Evolutionary conservation across 2,113 vertebrate genomes (phyloP).

Genomic region (Sminthopsis crassicaudata): DNA sequence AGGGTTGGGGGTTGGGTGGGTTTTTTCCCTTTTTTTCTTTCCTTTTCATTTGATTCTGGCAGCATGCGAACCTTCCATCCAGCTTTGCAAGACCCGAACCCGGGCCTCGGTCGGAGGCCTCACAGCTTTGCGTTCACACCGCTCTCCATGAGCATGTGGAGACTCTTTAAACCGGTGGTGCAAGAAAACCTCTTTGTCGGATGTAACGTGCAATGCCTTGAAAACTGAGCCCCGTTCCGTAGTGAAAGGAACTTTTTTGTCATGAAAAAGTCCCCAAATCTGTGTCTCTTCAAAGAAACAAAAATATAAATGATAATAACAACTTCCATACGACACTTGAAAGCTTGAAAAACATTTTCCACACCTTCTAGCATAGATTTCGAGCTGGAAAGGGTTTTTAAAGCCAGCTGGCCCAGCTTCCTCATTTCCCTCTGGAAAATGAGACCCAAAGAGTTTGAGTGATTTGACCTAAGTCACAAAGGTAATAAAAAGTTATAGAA

Average conservation of each 20-base stretch:
- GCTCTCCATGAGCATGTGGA: background rate
- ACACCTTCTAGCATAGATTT: background rate
- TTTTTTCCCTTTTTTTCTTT: background rate
- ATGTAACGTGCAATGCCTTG: background rate
- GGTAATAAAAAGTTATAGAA: background rate
- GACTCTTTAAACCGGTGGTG: background rate
- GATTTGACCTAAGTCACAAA: background rate
- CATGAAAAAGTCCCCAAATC: background rate
- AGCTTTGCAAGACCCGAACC: background rate
- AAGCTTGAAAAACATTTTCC: background rate
- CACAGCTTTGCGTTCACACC: background rate
- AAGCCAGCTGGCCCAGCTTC: background rate
- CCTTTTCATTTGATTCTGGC: constrained; percentile 10
- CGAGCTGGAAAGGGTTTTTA: background rate
- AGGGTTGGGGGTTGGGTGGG: background rate
- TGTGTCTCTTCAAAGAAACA: background rate
- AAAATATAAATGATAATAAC: background rate
- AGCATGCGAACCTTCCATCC: constrained; percentile 11
- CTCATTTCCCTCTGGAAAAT: background rate
- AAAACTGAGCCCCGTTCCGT: background rate
- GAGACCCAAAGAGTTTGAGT: background rate
- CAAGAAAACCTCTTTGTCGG: background rate
- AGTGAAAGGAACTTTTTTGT: background rate
- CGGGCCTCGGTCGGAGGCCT: background rate
- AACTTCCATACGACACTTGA: background rate